Conservation (phyloP, 2,797 vertebrate species). For the Sebastes cheni region DNA sequence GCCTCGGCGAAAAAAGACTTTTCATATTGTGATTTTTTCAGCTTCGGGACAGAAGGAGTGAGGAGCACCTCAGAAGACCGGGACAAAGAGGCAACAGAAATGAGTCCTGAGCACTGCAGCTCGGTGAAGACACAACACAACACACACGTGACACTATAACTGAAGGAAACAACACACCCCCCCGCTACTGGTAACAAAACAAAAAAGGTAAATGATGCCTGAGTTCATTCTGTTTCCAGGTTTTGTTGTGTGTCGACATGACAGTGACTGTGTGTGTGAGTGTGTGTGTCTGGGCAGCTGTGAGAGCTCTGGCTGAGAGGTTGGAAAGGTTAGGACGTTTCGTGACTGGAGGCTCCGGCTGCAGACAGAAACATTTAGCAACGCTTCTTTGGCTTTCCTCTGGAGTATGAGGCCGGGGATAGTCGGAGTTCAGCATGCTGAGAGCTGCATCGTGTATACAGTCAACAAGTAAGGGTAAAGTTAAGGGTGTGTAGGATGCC, state of each 20-base stretch:
- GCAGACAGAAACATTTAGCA: constrained; percentile 68
- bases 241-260: background rate
- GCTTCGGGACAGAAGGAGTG: constrained; percentile 46
- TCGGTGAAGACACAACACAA: constrained; percentile 59
- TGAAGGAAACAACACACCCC: constrained; percentile 47
- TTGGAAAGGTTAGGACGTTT: constrained; percentile 55
- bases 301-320: constrained; percentile 56
- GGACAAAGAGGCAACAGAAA: constrained; percentile 55
- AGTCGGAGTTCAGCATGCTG: constrained; percentile 11
- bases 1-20: constrained; percentile 29
- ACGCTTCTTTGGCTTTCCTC: constrained; percentile 54
- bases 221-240: constrained; percentile 21
- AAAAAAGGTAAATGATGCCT: constrained; percentile 68
- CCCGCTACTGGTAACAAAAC: constrained; percentile 39
- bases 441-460: background rate
- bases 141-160: constrained; percentile 63
- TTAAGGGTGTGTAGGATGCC: background rate
- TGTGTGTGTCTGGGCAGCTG: constrained; percentile 52
- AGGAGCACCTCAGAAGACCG: constrained; percentile 48
- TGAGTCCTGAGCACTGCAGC: constrained; percentile 64
- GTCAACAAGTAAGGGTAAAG: background rate
- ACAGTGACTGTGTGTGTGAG: background rate
- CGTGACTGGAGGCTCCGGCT: constrained; percentile 65
- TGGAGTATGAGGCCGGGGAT: constrained; percentile 10
- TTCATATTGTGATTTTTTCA: constrained; percentile 37